A percentile compares a stretch with the other conserved stretches of the same genome.
phyloP scores from a whole-genome alignment of 2,797 vertebrate species.

The Tragopan temminckii region DNA sequence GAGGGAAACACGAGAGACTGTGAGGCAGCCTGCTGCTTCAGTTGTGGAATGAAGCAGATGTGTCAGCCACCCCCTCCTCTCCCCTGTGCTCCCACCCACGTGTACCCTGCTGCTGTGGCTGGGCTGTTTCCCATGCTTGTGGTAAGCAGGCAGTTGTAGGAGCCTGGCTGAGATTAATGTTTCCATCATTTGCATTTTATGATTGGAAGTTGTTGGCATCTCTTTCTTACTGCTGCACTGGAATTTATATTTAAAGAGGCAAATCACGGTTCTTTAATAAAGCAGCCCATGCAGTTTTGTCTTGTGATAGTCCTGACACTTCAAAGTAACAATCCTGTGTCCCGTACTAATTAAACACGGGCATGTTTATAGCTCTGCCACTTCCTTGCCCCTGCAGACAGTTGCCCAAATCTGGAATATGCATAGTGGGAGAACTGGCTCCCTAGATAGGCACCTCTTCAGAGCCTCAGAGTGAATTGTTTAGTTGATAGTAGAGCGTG shows the following conservation, averaged over 20 bases:
- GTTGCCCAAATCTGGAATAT: conserved; percentile 38
- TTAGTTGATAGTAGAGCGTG: rapidly evolving
- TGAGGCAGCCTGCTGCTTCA: background rate
- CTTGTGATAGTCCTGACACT: background rate
- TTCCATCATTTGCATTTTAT: conserved; percentile 31
- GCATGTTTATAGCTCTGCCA: background rate
- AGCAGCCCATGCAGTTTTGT: background rate
- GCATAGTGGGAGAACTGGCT: conserved; percentile 44
- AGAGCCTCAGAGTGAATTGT: background rate
- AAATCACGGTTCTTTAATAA: background rate
- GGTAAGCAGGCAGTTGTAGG: background rate
- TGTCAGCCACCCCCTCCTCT: conserved; percentile 46
- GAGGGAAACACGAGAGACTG: rapidly evolving
- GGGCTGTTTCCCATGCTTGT: conserved; percentile 1
- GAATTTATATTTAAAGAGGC: conserved; percentile 6
- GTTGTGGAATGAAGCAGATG: background rate
- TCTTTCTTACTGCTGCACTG: background rate
- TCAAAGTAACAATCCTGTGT: conserved; percentile 14
- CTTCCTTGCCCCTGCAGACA: conserved; percentile 36
- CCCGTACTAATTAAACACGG: background rate
- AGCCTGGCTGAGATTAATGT: background rate
- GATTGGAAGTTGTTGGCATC: background rate
- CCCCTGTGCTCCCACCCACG: background rate
- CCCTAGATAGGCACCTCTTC: background rate
- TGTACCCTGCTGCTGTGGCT: background rate